Percentiles rank a stretch among this genome's conserved stretches.
Evolutionary conservation across 2,113 vertebrate genomes (phyloP).

Genomic region (Baryphthengus martii): DNA sequence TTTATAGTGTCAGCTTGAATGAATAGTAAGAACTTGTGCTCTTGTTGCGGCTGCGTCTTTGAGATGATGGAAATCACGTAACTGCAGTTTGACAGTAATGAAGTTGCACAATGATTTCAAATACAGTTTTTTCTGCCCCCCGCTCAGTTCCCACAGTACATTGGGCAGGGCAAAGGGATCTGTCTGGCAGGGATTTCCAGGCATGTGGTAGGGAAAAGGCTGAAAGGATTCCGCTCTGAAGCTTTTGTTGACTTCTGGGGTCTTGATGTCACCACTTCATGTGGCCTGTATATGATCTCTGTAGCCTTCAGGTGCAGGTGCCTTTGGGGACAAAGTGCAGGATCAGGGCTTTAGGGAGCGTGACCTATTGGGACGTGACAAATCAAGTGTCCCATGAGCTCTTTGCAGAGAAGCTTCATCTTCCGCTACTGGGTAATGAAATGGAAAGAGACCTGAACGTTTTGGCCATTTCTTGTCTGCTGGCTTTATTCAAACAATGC

Average conservation of each 20-base stretch:
- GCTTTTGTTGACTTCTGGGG: not conserved
- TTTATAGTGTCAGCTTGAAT: not conserved
- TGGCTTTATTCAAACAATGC: not conserved
- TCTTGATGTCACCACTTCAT: not conserved
- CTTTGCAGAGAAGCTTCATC: not conserved
- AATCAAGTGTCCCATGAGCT: not conserved
- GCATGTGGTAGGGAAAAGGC: not conserved
- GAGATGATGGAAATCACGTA: not conserved
- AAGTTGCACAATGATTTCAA: not conserved
- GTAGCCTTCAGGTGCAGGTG: not conserved
- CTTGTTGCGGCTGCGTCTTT: not conserved
- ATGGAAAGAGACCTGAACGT: not conserved
- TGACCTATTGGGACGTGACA: not conserved
- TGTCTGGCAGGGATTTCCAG: not conserved
- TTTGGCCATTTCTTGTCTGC: not conserved
- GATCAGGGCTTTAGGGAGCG: not conserved
- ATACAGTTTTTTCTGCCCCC: not conserved
- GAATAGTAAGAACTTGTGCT: not conserved
- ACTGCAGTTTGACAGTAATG: not conserved
- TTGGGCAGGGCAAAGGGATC: not conserved
- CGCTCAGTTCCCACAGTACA: not conserved
- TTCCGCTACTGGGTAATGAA: not conserved
- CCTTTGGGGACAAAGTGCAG: not conserved
- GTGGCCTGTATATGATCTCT: not conserved
- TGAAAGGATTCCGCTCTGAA: not conserved